Percentiles rank a stretch among this genome's conserved stretches.
These are phyloP conservation scores for Siderastrea siderea DNA, from an alignment of 92 coral and sea anemone genomes.

Conservation along the genomic window DNA sequence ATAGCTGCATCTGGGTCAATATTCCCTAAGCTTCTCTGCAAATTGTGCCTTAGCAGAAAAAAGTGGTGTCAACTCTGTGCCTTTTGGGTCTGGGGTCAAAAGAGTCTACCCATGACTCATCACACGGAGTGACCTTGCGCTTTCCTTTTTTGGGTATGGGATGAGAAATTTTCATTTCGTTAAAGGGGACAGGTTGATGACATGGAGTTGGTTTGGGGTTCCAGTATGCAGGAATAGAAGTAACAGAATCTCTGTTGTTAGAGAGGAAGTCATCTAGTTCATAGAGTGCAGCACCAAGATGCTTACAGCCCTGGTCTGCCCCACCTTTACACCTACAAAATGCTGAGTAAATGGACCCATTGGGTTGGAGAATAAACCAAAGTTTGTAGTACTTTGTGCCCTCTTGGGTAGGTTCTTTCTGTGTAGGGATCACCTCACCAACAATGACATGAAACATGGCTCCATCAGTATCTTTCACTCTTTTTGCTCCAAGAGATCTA, in stretches of 20 bases:
- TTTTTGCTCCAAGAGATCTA: conserved; percentile 20
- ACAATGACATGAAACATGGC: conserved; percentile 46
- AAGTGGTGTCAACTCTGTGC: too few species aligned
- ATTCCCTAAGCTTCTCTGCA: too few species aligned
- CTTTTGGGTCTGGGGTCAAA: too few species aligned
- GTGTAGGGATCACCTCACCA: conserved; percentile 73
- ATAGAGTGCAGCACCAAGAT: conserved; percentile 73
- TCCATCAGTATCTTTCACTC: conserved; percentile 68
- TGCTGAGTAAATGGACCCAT: conserved; percentile 73
- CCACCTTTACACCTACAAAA: conserved; percentile 80
- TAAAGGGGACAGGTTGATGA: conserved; percentile 59
- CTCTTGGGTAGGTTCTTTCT: conserved; percentile 71
- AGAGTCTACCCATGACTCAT: conserved; percentile 79
- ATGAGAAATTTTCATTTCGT: conserved; percentile 43
- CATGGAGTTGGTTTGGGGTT: conserved; percentile 70
- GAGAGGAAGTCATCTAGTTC: conserved; percentile 73
- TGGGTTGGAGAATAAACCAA: conserved; percentile 62
- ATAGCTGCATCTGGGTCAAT: too few species aligned
- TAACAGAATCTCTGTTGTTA: conserved; percentile 59
- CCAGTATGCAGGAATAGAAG: conserved; percentile 70
- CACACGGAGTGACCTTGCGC: conserved; percentile 48
- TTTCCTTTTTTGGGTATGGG: conserved; percentile 47
- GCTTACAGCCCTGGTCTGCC: conserved; percentile 77
- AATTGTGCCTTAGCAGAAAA: too few species aligned
- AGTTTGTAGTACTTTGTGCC: conserved; percentile 61